Evolutionary conservation across 23 tunicate genomes (phyloP).

Genomic region (Ciona savignyi): DNA sequence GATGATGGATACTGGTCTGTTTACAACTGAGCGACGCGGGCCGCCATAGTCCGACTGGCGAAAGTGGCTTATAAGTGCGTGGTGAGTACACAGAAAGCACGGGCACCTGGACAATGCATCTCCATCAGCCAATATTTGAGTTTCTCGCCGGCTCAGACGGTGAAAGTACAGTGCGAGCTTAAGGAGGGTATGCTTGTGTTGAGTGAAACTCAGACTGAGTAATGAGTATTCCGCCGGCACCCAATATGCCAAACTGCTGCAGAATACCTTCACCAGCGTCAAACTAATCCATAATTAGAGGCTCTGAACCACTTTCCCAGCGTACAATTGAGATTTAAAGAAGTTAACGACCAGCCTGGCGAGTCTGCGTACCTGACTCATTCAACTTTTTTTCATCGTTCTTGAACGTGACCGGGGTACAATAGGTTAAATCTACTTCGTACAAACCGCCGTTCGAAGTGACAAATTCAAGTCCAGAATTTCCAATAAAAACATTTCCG

Average conservation of each 20-base stretch:
- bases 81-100: slow-evolving; percentile 1
- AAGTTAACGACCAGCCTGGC: neutral
- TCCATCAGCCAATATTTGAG: neutral
- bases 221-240: neutral
- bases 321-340: neutral
- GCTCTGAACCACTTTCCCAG: neutral
- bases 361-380: neutral
- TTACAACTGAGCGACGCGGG: neutral
- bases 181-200: neutral
- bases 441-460: too few relatives aligned
- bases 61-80: neutral
- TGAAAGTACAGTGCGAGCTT: neutral
- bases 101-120: slow-evolving; percentile 2
- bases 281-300: slow-evolving; percentile 1
- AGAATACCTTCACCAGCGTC: neutral
- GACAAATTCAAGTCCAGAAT: neutral
- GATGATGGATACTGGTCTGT: too few relatives aligned
- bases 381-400: too few relatives aligned
- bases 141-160: neutral
- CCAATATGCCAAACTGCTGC: too few relatives aligned
- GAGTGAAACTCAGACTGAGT: neutral
- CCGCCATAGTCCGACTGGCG: neutral
- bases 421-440: too few relatives aligned
- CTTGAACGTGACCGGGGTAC: too few relatives aligned
- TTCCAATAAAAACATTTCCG: neutral